Percentiles rank a stretch among this genome's conserved stretches.
Evolutionary conservation across 2,797 vertebrate genomes (phyloP).

Genomic region (Sternarchorhynchus goeldii): DNA sequence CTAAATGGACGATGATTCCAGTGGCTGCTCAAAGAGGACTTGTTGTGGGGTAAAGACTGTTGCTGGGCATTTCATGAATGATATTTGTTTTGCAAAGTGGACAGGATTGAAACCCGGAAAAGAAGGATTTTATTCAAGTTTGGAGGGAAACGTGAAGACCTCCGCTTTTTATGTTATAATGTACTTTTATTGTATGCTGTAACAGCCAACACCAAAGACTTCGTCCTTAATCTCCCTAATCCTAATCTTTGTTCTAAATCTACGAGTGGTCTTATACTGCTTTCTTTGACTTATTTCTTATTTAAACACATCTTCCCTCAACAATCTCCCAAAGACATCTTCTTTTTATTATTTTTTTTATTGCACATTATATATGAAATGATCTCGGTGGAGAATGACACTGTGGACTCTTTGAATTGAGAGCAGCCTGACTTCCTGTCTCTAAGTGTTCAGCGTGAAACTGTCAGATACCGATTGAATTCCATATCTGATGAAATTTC

Average conservation of each 20-base stretch:
- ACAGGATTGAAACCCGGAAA: conserved; percentile 21
- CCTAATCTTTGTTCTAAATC: background rate
- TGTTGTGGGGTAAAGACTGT: background rate
- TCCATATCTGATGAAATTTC: no score
- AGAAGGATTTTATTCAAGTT: conserved; percentile 40
- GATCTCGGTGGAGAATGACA: background rate
- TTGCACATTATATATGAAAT: background rate
- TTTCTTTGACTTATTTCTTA: conserved; percentile 9
- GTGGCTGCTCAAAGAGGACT: conserved; percentile 3
- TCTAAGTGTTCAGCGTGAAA: background rate
- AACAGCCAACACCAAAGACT: conserved; percentile 26
- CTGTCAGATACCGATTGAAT: background rate
- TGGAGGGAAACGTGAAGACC: conserved; percentile 14
- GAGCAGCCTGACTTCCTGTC: background rate
- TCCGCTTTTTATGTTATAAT: conserved; percentile 4
- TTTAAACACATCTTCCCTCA: background rate
- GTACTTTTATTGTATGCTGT: conserved; percentile 9
- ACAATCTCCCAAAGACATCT: no score
- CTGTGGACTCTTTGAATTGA: background rate
- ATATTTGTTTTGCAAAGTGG: conserved; percentile 25
- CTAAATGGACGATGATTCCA: conserved; percentile 4
- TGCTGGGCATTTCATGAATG: background rate
- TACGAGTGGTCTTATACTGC: conserved; percentile 31
- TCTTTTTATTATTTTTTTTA: no score
- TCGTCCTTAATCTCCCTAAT: background rate